Evolutionary conservation across 2,113 vertebrate genomes (phyloP), one percentile per base, ranked within the genome.

Genomic region (Tilapia sparmanii): DNA sequence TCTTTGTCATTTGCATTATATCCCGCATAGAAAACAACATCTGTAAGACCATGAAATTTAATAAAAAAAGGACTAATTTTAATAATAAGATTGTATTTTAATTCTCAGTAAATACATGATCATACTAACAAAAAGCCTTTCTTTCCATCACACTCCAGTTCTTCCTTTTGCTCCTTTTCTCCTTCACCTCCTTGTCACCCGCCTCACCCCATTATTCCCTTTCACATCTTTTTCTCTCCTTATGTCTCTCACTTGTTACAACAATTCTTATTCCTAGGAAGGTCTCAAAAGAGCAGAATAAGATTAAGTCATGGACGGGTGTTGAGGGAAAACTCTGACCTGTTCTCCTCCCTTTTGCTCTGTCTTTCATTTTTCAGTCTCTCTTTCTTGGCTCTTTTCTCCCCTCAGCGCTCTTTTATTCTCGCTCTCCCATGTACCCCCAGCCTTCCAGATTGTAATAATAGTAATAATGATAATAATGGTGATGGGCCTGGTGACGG

Each of bases 251-350:
- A 90, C 87, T 92, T 92, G 91, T 93, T 95, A 94, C 95, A 95
- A 96, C 91, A 93, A 96, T 89, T 92, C 84, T 88, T 90, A 96
- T 98, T 97, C 97, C 98, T 98, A 97, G 97, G 98, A 98, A 98
- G 97, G 97, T 97, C 98, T 97, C 94, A 95, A 95, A 96, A 96
- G 96, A 98, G 96, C 94, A 94, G 97, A 98, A 97, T 97, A 96
- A 96, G 97, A 98, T 98, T 97, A 98, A 98, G 98, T 98, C 97
- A 98, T 98, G 97, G 97, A 97, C 96, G 96, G 96, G 97, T 98
- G 98, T 98, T 98, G 97, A 98, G 98, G 98, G 98, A 99, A 99
- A 99, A 98, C 95, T 94, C 97, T 98, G 98, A 99, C 98, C 98
- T 98, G 97, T 97, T 97, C 97, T 97, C 97, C 96, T 97, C 97